Conservation (phyloP, 2,797 vertebrate genomes). For the Aldrovandia affinis region DNA sequence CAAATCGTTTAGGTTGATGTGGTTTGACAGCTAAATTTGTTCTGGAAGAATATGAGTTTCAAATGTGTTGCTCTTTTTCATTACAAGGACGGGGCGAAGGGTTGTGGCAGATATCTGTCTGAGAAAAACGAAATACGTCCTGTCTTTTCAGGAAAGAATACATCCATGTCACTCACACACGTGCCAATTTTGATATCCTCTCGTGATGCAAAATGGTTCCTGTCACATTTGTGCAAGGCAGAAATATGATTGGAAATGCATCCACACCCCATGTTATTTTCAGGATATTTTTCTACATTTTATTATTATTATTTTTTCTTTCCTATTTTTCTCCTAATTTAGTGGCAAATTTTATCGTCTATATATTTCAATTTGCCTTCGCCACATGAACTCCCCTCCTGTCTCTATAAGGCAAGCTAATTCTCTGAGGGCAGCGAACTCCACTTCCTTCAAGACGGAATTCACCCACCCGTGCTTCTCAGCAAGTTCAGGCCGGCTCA, state of each 20-base stretch:
- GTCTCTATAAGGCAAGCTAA: too few relatives aligned
- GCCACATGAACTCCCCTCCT: too few relatives aligned
- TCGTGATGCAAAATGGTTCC: not conserved
- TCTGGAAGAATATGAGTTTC: conserved; percentile 29
- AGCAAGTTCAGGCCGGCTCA: too few relatives aligned
- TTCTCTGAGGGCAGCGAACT: too few relatives aligned
- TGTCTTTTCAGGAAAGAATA: not conserved
- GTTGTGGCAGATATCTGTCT: conserved; percentile 5
- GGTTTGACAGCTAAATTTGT: conserved; percentile 31
- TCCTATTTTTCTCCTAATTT: too few relatives aligned
- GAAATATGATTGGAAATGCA: not conserved
- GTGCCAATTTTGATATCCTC: not conserved
- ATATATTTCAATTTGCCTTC: too few relatives aligned
- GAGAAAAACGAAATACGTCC: not conserved
- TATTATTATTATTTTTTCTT: too few relatives aligned
- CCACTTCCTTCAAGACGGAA: too few relatives aligned
- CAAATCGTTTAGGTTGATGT: conserved; percentile 32
- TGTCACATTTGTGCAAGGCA: not conserved
- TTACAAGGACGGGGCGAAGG: not conserved
- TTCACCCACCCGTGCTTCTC: too few relatives aligned
- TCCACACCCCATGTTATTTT: not conserved
- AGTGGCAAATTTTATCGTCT: too few relatives aligned
- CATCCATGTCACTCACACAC: not conserved
- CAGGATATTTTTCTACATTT: not conserved
- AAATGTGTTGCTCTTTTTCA: conserved; percentile 12